Evolutionary conservation across 2,888 invertebrate genomes (phyloP), one percentile per base, ranked within the genome.

Genomic region (Uropetala carovei): DNA sequence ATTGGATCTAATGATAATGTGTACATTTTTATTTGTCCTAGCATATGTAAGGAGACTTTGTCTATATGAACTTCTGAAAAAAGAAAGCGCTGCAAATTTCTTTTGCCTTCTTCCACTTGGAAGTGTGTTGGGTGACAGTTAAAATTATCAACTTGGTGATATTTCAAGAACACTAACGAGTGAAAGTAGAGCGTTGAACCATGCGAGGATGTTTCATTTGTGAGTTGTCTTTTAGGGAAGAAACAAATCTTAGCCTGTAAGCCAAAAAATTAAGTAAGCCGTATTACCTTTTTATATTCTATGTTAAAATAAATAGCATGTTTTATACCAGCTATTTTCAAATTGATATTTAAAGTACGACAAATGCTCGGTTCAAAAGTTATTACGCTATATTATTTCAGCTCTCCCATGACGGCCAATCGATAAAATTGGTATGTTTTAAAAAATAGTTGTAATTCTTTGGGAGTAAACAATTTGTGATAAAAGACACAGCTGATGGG

Each of bases 101-200:
- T 43, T 68, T 68, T 64, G 30, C 86, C 7, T 89, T 89, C 64
- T 64, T 18, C 9, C 27, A 11, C 18, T 18, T 10, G 68, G n/a
- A 75, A 75, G 75, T 75, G 75, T 75, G 75, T 75, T 75, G 75
- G 75, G 75, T 89, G 89, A 27, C 30, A 43, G 89, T 89, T 89
- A 30, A 43, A 64, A 89, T 89, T 89, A 68, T 89, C 64, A 68
- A 16, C 43, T 10, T 7, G 16, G 18, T 60, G 43, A 43, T 43
- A 68, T 60, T 43, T 89, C 86, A 86, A 58, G 59, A 60, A 30
- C 27, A 27, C 64, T 86, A 57, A 30, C 16, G 64, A 68, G 89
- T 64, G 89, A 89, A 89, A 89, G 89, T 89, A 43, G 60, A 64
- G 89, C 64, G 43, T 89, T 89, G 64, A 58, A 16, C 22, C 75